Percentiles rank a stretch among this genome's conserved stretches.
phyloP scores from a whole-genome alignment of 37 sponge, comb jelly and placozoan species.

The Aplysina aerophoba region DNA sequence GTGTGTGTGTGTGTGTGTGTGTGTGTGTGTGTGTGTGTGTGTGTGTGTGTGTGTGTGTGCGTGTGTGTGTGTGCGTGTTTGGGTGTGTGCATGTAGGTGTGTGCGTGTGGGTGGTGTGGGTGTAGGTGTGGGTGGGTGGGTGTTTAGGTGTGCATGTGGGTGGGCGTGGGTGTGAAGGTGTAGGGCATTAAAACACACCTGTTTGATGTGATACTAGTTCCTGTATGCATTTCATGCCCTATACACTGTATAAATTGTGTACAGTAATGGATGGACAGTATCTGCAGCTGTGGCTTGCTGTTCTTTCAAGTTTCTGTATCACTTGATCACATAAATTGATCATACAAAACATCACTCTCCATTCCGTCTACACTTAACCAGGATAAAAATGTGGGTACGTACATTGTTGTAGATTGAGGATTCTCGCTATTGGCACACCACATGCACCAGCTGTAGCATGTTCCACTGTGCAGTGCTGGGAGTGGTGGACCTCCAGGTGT shows the following conservation, averaged over 20 bases:
- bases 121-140: constrained; percentile 17
- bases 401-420: too few relatives aligned
- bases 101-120: constrained; percentile 3
- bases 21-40: constrained; percentile 3
- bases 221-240: not conserved
- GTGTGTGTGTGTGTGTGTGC: constrained; percentile 22
- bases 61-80: constrained; percentile 23
- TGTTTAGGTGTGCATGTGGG: not conserved
- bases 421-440: too few relatives aligned
- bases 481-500: too few relatives aligned
- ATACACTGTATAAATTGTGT: not conserved
- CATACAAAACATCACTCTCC: too few relatives aligned
- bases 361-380: too few relatives aligned
- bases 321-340: too few relatives aligned
- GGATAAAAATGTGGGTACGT: too few relatives aligned
- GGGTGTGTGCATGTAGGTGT: not conserved
- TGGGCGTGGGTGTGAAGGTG: not conserved
- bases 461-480: too few relatives aligned
- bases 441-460: too few relatives aligned
- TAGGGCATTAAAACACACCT: not conserved
- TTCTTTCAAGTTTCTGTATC: too few relatives aligned
- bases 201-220: not conserved
- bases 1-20: constrained; percentile 28
- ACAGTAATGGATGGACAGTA: not conserved
- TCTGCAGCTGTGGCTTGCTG: not conserved